Evolutionary conservation across 1,140 invertebrate genomes (phyloP), one percentile per base, ranked within the genome.

Genomic region (Ooceraea biroi): DNA sequence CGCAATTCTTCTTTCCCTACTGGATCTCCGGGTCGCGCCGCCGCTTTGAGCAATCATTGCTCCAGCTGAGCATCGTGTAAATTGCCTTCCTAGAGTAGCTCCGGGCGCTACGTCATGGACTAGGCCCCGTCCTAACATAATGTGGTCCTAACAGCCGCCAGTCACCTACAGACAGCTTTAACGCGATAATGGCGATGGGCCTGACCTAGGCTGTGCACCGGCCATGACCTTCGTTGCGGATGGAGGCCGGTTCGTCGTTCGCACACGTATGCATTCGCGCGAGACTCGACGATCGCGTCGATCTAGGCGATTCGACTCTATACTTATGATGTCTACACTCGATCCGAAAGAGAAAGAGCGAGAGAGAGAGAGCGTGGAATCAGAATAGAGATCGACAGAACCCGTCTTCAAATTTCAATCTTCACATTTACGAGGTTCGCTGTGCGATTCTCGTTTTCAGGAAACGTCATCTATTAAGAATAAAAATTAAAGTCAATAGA

Each of bases 151-250:
- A 90, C 88, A 83, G 82, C 86, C 85, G 85, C 77, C 87, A 84
- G 85, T 83, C 91, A 90, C 73, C 89, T 85, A 88, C 91, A 50
- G 69, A 89, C 85, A 85, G 69, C 84, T 68, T 91, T 91, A 90
- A 92, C 87, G 88, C 91, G 90, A 91, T 92, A 91, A 93, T 89
- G 88, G 87, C 90, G 90, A 92, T 93, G 92, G 92, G 92, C 92
- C 93, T 94, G 93, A 94, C 92, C 92, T 94, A 93, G 92, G 92
- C 91, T 92, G 85, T 89, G 84, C 88, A 89, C 77, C 88, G 92
- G 88, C 93, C 92, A 86, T 94, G 94, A 94, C 94, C 94, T 94
- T 94, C 90, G 91, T 68, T 63, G 86, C 89, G 82, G 85, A 91
- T 92, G 86, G 88, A 91, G 88, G 86, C 87, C 88, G 89, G 78